These are phyloP conservation scores for Poecilia latipinna DNA, from an alignment of 2,113 vertebrate species.

Conservation along the genomic window DNA sequence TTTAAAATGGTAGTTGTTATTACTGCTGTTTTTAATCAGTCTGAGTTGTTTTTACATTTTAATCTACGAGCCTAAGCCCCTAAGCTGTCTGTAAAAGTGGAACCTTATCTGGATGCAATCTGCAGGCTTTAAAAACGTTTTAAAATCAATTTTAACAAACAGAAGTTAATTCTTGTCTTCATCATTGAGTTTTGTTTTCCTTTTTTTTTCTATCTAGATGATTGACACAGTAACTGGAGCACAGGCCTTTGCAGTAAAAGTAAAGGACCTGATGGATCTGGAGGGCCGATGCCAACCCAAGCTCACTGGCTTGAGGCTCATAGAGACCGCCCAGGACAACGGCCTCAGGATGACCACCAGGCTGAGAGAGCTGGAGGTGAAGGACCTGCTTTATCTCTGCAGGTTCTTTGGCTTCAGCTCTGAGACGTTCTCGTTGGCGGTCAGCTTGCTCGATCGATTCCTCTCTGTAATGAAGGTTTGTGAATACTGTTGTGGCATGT, in stretches of 20 bases:
- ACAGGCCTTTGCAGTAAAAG: slow-evolving; percentile 82
- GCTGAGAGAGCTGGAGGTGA: slow-evolving; percentile 91
- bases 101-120: too few relatives aligned
- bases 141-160: too few relatives aligned
- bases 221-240: slow-evolving; percentile 83
- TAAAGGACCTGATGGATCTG: slow-evolving; percentile 85
- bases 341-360: slow-evolving; percentile 90
- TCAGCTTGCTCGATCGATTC: slow-evolving; percentile 93
- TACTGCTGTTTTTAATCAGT: neutral
- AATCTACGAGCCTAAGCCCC: too few relatives aligned
- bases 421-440: slow-evolving; percentile 90
- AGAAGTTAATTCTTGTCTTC: too few relatives aligned
- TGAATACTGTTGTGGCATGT: neutral
- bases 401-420: slow-evolving; percentile 93
- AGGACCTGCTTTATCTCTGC: slow-evolving; percentile 91
- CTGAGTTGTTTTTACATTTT: too few relatives aligned
- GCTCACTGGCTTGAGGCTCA: slow-evolving; percentile 86
- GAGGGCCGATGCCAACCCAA: slow-evolving; percentile 90
- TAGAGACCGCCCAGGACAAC: slow-evolving; percentile 89
- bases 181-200: neutral
- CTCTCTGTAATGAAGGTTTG: slow-evolving; percentile 94
- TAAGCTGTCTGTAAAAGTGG: too few relatives aligned
- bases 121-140: too few relatives aligned
- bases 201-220: slow-evolving; percentile 82
- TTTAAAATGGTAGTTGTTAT: too few relatives aligned